Evolutionary conservation across 2,888 invertebrate species (phyloP), one percentile per base, ranked within the genome.

Genomic region (Patella caerulea): DNA sequence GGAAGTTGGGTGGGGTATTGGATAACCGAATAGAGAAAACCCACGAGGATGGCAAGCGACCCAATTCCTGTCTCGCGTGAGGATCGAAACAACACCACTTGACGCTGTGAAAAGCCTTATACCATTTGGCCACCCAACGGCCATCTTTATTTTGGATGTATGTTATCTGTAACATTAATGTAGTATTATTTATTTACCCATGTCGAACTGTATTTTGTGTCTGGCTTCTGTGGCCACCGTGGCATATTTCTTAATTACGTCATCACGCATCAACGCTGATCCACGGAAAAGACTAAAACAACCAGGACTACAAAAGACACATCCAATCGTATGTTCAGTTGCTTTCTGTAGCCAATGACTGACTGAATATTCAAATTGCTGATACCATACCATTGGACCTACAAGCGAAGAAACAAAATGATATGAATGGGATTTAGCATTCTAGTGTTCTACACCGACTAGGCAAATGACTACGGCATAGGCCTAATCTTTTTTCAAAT

Each of bases 311-410:
- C 98, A 98, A 88, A 98, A 95, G 88, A 98, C 98, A 92, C 98
- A 98, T 71, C 98, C 98, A 89, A 98, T 98, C 96, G 98, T 98
- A 91, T 98, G 98, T 91, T 98, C 98, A 9, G 98, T 98, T 65
- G 98, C 98, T 92, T 98, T 98, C 93, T 98, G 98, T 89, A 98
- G 95, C 98, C 98, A 99, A 95, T 98, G 98, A 88, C 98, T 98
- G 90, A 98, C 97, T 71, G 98, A 98, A 91, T 99, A 98, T 92
- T 98, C 98, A 93, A 99, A 98, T 93, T 96, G 95, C 92, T 98
- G 98, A 92, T 99, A 99, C 98, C 98, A 98, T 80, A 97, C 97
- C 97, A 98, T 97, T 0, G 97, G 96, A 75, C 98, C 96, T 93
- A 76, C 65, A 81, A 83, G 24, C 34, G 54, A 71, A 72, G 24